Evolutionary conservation across 2,113 vertebrate species (phyloP).

Genomic region (Ptychochromis oligacanthus): DNA sequence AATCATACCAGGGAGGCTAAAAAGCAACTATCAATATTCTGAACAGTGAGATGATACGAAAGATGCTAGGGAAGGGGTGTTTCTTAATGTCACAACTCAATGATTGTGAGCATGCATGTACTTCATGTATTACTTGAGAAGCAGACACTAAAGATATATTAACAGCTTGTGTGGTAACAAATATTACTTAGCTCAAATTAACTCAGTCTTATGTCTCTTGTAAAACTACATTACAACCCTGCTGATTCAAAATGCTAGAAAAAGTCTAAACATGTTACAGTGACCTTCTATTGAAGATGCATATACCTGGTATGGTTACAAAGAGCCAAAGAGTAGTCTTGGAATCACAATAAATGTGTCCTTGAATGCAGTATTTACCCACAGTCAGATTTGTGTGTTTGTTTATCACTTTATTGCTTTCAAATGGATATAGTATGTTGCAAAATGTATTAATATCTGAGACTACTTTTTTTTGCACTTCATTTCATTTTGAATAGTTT

Average conservation of each 20-base stretch:
- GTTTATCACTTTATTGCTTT: not conserved
- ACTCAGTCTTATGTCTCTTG: not conserved
- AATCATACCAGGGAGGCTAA: constrained; percentile 6
- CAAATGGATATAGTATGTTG: not conserved
- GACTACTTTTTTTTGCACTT: not conserved
- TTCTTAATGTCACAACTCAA: not conserved
- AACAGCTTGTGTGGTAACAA: not conserved
- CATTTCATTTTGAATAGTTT: not conserved
- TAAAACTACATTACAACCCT: not conserved
- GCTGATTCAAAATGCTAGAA: not conserved
- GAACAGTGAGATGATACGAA: not conserved
- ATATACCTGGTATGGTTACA: not conserved
- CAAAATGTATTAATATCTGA: not conserved
- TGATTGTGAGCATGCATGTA: not conserved
- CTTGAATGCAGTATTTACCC: not conserved
- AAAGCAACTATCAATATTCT: not conserved
- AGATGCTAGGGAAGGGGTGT: not conserved
- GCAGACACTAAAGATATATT: not conserved
- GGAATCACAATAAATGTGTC: not conserved
- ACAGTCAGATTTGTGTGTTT: not conserved
- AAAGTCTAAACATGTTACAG: not conserved
- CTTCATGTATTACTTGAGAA: not conserved
- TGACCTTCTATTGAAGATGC: not conserved
- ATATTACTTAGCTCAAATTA: not conserved
- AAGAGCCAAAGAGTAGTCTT: not conserved